These are phyloP conservation scores for Aulostomus chinensis DNA, from an alignment of 2,797 vertebrate species.

Conservation along the genomic window DNA sequence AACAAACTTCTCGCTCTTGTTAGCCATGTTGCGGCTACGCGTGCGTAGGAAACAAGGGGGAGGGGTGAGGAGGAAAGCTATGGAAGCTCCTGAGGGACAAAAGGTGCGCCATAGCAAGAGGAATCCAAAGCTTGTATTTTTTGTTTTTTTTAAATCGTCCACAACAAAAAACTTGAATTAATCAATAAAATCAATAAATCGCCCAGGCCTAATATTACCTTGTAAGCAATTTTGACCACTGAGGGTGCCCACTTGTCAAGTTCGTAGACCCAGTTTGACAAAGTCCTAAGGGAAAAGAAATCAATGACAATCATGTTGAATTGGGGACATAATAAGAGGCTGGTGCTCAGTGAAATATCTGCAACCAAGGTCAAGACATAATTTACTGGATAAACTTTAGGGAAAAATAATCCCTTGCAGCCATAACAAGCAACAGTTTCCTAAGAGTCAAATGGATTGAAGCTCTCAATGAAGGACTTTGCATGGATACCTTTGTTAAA, in stretches of 20 bases:
- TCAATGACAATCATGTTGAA: not conserved
- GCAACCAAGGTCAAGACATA: not conserved
- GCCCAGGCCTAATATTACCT: too few relatives aligned
- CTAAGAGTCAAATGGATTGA: slow-evolving; percentile 1
- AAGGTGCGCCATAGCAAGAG: too few relatives aligned
- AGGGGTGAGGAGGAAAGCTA: too few relatives aligned
- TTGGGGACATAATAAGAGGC: not conserved
- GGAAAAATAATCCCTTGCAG: not conserved
- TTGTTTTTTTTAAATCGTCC: slow-evolving; percentile 74
- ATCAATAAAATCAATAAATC: too few relatives aligned
- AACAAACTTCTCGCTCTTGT: too few relatives aligned
- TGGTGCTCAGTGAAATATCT: not conserved
- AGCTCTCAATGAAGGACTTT: slow-evolving; percentile 1
- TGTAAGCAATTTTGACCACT: slow-evolving; percentile 94
- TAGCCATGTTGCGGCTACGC: too few relatives aligned
- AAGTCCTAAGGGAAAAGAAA: slow-evolving; percentile 79
- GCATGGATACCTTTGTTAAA: not conserved
- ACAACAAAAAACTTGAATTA: too few relatives aligned
- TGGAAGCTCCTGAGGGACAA: too few relatives aligned
- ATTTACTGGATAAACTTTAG: not conserved
- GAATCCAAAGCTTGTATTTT: not conserved
- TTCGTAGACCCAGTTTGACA: slow-evolving; percentile 97
- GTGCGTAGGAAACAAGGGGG: too few relatives aligned
- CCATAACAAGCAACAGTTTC: not conserved
- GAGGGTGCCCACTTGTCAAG: slow-evolving; percentile 98